A percentile compares a stretch with the other conserved stretches of the same genome.
Evolutionary conservation across 2,888 invertebrate genomes (phyloP).

Genomic region (Pterostichus niger): DNA sequence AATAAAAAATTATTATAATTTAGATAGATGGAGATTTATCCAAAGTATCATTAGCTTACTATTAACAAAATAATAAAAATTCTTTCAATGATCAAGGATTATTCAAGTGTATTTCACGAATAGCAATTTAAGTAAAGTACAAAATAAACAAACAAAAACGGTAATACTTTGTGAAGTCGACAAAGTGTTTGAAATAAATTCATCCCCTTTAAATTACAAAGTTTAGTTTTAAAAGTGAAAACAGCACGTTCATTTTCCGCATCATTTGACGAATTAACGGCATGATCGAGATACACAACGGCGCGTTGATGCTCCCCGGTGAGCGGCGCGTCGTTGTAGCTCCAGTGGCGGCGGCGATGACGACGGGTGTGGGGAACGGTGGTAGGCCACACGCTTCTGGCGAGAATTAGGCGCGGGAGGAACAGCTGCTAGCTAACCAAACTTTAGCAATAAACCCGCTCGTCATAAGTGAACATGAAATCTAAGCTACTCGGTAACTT

Average conservation of each 20-base stretch:
- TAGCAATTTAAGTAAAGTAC: constrained; percentile 14
- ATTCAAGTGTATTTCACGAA: background rate
- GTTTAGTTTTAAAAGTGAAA: constrained; percentile 58
- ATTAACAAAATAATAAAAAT: too few species aligned
- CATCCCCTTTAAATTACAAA: constrained; percentile 54
- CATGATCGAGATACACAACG: constrained; percentile 52
- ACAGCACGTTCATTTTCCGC: constrained; percentile 60
- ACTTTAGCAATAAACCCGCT: constrained; percentile 70
- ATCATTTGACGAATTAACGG: constrained; percentile 60
- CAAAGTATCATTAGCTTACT: too few species aligned
- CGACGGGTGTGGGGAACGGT: background rate
- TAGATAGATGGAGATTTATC: too few species aligned
- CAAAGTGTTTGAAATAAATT: constrained; percentile 50
- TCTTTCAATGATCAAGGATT: background rate
- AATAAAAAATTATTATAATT: too few species aligned
- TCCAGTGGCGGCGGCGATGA: background rate
- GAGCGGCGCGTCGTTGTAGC: too few species aligned
- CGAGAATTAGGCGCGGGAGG: constrained; percentile 59
- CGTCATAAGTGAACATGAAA: constrained; percentile 70
- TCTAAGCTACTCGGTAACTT: constrained; percentile 64
- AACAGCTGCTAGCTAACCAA: constrained; percentile 67
- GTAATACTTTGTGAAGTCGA: constrained; percentile 8
- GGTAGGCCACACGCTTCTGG: constrained; percentile 49
- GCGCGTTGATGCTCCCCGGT: too few species aligned
- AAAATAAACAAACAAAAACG: constrained; percentile 22